Evolutionary conservation across 2,113 vertebrate genomes (phyloP), one percentile per base, ranked within the genome.

Genomic region (Protomyctophum bolini): DNA sequence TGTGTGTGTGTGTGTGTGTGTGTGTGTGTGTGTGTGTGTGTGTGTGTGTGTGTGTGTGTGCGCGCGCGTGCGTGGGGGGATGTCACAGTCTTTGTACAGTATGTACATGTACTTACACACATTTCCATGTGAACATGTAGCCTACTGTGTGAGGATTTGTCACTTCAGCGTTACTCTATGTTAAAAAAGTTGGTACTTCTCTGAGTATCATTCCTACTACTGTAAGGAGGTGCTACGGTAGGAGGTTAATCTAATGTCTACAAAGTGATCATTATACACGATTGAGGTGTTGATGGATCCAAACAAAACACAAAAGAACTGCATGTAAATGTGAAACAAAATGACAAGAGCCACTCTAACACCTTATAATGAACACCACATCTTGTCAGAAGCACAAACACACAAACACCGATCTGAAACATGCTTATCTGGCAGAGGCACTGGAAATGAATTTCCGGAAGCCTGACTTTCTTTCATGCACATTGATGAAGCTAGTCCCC

Each of bases 361-460:
- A 92, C 91, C 89, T 92, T 86, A 55, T 92, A 91, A 92, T 92
- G 91, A 92, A 86, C 76, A 81, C 11, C 7, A 73, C 55, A 5
- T 73, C 72, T 81, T 61, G 59, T 68, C 66, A 46, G 63, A 81
- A 6, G 83, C 79, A 70, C 58, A 73, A 49, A 59, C n/a, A 66
- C 61, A 64, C 75, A 87, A 79, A 88, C 79, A 79, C 73, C 77
- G 83, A 79, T 82, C 79, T 67, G 65, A 90, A 89, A 89, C 86
- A 82, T 89, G 83, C 86, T 88, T 87, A 87, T 89, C 72, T 84
- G 75, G 85, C 83, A 80, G 71, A 66, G 70, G 75, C 68, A 9
- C 52, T 66, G 83, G 72, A 87, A 88, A 88, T 82, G 56, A 80
- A 92, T 93, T 92, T 93, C 88, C 90, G 91, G 91, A 85, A 72